phyloP scores from a whole-genome alignment of 2,797 vertebrate genomes.

The Urophycis tenuis region DNA sequence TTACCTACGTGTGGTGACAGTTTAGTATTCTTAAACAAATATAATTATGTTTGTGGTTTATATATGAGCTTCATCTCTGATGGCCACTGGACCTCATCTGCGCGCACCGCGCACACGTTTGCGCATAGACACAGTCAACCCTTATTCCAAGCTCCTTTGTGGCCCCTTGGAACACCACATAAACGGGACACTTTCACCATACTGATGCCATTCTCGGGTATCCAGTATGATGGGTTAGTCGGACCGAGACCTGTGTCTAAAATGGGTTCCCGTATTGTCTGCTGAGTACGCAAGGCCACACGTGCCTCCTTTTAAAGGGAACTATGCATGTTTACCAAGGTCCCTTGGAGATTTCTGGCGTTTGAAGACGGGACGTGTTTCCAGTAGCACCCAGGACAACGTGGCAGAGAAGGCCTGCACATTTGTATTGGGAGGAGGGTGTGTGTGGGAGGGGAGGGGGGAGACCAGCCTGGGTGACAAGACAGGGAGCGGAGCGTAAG shows the following conservation, averaged over 20 bases:
- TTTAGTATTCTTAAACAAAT: too few species aligned
- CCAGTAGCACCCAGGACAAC: constrained; percentile 43
- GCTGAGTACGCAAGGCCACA: background rate
- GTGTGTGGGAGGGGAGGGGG: background rate
- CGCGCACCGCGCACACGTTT: background rate
- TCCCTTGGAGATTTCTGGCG: constrained; percentile 3
- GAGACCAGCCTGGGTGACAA: constrained; percentile 40
- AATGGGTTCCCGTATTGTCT: background rate
- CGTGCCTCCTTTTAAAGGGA: background rate
- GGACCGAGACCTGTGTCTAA: background rate
- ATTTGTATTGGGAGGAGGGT: constrained; percentile 3
- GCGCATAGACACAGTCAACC: background rate
- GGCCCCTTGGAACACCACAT: background rate
- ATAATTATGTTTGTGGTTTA: background rate
- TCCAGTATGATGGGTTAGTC: background rate
- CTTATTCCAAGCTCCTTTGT: background rate
- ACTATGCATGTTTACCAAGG: constrained; percentile 27
- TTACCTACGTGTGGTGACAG: background rate
- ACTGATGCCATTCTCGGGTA: background rate
- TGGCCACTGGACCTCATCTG: background rate
- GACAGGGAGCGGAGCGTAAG: constrained; percentile 17
- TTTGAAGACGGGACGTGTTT: constrained; percentile 20
- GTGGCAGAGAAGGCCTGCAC: constrained; percentile 47
- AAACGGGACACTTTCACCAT: background rate
- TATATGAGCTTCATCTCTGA: background rate